Percentiles rank a stretch among this genome's conserved stretches.
Conservation (phyloP, 1,140 invertebrate genomes). For the Brachionus rotundiformis region DNA sequence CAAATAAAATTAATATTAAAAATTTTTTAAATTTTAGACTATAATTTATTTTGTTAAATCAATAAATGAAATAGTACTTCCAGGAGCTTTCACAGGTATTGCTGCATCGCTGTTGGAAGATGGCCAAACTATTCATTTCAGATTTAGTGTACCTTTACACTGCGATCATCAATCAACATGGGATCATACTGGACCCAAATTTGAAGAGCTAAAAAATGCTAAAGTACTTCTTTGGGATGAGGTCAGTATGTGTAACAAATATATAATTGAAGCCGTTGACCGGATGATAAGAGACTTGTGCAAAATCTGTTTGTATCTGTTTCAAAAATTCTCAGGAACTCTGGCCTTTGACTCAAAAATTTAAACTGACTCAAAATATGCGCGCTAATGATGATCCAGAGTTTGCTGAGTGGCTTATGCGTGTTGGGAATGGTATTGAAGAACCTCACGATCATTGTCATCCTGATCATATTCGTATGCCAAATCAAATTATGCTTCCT, state of each 20-base stretch:
- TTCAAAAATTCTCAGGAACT: conserved; percentile 55
- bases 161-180: not conserved
- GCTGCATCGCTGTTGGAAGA: conserved; percentile 56
- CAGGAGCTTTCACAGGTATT: conserved; percentile 56
- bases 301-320: conserved; percentile 53
- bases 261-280: conserved; percentile 54
- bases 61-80: not conserved
- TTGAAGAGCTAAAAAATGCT: conserved; percentile 49
- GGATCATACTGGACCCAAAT: not conserved
- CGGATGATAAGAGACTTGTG: conserved; percentile 54
- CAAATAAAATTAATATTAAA: not conserved
- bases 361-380: conserved; percentile 55
- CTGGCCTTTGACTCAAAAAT: conserved; percentile 54
- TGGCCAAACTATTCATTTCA: conserved; percentile 54
- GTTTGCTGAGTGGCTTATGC: conserved; percentile 54
- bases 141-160: conserved; percentile 52
- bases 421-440: conserved; percentile 55
- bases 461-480: not conserved
- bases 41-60: not conserved
- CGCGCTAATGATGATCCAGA: conserved; percentile 52
- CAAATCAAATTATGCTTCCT: not conserved
- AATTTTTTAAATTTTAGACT: conserved; percentile 8
- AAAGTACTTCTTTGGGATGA: conserved; percentile 57
- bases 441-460: not conserved
- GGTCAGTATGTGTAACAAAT: conserved; percentile 54